Percentiles rank a stretch among this genome's conserved stretches.
phyloP scores from a whole-genome alignment of 2,113 vertebrate species.

The Psilopsiagon aurifrons region DNA sequence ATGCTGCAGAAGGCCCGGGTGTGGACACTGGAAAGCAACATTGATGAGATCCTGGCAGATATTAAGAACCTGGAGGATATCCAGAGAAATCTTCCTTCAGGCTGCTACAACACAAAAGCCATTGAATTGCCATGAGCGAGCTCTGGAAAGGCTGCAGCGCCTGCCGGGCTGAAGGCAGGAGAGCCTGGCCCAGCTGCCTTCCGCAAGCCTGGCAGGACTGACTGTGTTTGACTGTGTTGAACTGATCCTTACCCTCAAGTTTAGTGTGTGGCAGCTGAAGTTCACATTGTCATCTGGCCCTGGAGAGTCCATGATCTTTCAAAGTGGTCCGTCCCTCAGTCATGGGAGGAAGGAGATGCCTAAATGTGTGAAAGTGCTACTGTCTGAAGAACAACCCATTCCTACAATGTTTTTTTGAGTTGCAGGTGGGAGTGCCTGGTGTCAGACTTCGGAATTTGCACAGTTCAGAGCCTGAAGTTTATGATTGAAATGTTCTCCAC shows the following conservation, averaged over 20 bases:
- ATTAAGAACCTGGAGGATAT: conserved; percentile 91
- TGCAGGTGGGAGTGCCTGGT: background rate
- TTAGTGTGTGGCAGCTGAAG: background rate
- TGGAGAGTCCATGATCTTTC: background rate
- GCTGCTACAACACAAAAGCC: conserved; percentile 85
- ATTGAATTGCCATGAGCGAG: conserved; percentile 81
- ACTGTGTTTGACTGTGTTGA: background rate
- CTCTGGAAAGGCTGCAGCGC: background rate
- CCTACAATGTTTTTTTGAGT: background rate
- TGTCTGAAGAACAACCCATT: background rate
- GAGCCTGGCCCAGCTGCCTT: background rate
- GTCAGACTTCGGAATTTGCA: background rate
- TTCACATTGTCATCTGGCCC: background rate
- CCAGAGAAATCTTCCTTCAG: conserved; percentile 74
- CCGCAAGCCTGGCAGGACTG: background rate
- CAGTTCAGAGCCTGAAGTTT: background rate
- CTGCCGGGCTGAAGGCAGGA: background rate
- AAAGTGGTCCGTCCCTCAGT: background rate
- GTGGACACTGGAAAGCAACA: conserved; percentile 73
- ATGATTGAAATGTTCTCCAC: background rate
- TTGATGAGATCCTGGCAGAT: conserved; percentile 81
- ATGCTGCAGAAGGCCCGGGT: conserved; percentile 66
- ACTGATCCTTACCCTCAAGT: background rate
- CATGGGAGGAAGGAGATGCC: background rate
- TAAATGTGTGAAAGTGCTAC: background rate